Base-by-base conservation (phyloP, 2,113 vertebrate genomes). In the Clarias batrachus region DNA sequence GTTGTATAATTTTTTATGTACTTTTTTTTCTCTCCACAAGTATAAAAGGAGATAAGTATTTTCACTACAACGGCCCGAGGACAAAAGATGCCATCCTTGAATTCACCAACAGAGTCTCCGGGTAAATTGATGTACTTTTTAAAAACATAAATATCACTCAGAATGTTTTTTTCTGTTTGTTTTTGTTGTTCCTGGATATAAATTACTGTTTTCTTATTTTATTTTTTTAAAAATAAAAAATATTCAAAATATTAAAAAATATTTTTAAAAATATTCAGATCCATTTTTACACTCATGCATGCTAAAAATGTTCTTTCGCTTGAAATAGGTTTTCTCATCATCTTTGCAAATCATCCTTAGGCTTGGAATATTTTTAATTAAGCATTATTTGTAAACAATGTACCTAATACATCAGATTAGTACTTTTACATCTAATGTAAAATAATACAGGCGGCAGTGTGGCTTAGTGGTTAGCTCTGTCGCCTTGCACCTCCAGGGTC, bases 1-100 rank as follows among this genome's bases (percentile, higher is more conserved):
- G 2, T 63, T 83, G 62, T 68, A 41, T 80, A 3, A 16, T 16
- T 48, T 70, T 87, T 10, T 19, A 48, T 9, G 1, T 30, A 8
- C 14, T 77, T 16, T 76, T 17, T 17, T 41, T 17, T 83, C 62
- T 84, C 86, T 71, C 6, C 8, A 33, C 30, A 79, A 99, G 98
- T 88, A 92, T 97, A 90, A 99, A 99, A 91, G 97, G 97, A 48
- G 94, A 97, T 19, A 89, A 96, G 81, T 96, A 96, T 10, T 99
- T 98, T 90, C 96, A 96, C 91, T 98, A 99, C 70, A 94, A 93
- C 88, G 98, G 98, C 48, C 95, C 95, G 9, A 95, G 96, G 90
- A 98, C 96, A 79, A 97, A 96, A 93, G 97, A 98, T 82, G 97
- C 94, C 89, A 99, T 99, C 85, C 92, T 99, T 92, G 97, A 97